A percentile compares a stretch with the other conserved stretches of the same genome.
Conservation (phyloP, 1,140 invertebrate genomes). For the Phenacoccus solenopsis region DNA sequence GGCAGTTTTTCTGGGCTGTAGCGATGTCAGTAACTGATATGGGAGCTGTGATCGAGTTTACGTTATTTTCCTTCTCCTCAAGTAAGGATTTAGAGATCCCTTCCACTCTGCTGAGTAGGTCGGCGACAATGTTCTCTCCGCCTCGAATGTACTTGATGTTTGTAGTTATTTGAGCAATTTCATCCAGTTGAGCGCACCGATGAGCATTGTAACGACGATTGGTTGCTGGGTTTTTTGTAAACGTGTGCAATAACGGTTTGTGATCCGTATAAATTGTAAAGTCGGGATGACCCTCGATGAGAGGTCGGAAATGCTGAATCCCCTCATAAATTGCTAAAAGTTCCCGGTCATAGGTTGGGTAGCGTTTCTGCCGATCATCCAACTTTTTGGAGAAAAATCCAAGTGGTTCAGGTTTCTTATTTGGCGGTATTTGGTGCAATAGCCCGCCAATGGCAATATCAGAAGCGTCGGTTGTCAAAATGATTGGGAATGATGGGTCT, state of each 20-base stretch:
- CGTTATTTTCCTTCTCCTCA: too few species aligned
- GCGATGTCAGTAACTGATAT: too few species aligned
- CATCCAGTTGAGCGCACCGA: background rate
- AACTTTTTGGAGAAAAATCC: conserved; percentile 35
- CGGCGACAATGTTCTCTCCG: background rate
- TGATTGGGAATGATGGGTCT: background rate
- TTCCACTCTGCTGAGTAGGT: background rate
- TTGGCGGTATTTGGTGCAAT: background rate
- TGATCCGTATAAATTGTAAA: background rate
- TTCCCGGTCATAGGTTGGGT: too few species aligned
- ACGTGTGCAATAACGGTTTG: background rate
- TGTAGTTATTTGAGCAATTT: background rate
- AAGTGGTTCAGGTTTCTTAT: conserved; percentile 27
- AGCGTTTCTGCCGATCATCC: conserved; percentile 28
- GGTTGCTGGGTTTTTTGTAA: background rate
- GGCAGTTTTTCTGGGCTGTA: too few species aligned
- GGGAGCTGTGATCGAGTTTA: too few species aligned
- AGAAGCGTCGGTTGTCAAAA: background rate
- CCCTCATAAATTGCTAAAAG: conserved; percentile 35
- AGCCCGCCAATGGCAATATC: background rate
- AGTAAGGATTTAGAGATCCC: too few species aligned
- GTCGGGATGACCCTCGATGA: background rate
- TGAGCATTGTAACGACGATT: background rate
- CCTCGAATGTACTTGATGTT: background rate
- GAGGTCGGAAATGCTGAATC: conserved; percentile 25